Evolutionary conservation across 2,113 vertebrate species (phyloP), one percentile per base, ranked within the genome.

Genomic region (Salvelinus alpinus): DNA sequence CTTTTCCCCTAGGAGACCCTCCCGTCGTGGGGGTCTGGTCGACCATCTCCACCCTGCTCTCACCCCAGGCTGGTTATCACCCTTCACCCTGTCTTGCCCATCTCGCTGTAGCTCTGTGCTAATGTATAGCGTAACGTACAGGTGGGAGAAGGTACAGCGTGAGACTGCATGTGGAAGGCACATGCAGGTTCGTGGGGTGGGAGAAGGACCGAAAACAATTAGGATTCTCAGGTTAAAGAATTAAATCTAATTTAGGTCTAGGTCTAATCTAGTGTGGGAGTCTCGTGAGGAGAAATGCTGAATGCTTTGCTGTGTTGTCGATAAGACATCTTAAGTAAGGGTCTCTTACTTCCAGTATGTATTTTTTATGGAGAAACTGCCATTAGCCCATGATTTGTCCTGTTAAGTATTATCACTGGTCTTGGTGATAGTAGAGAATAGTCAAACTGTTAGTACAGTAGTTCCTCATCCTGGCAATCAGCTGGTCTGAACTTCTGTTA

Each of bases 151-250:
- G 60, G 64, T 48, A 24, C 74, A 75, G 70, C 76, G 51, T n/a
- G 72, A 44, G 11, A 24, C 62, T 54, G n/a, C 54, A 75, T 29
- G 47, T 57, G 80, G 51, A 31, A 25, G 62, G 71, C 22, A 25
- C 48, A 64, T 82, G 16, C 73, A 68, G 74, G 73, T 77, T 73
- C 75, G 3, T 22, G 5, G 72, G 81, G 70, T 12, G 72, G 57
- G 64, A 25, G 77, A 67, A 71, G 68, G 65, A 22, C 75, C 6
- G 73, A 38, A 72, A 81, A 80, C 31, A 25, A 59, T 38, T 59
- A 38, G 20, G 44, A 84, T 85, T 84, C 87, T 90, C 89, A 87
- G 88, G 82, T 86, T 44, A 83, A 31, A 57, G 12, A 20, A 44
- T 12, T 20, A 25, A 12, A 76, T 65, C 47, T 54, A 31, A 25